phyloP scores from a whole-genome alignment of 2,888 invertebrate genomes.

The Rhagonycha fulva region DNA sequence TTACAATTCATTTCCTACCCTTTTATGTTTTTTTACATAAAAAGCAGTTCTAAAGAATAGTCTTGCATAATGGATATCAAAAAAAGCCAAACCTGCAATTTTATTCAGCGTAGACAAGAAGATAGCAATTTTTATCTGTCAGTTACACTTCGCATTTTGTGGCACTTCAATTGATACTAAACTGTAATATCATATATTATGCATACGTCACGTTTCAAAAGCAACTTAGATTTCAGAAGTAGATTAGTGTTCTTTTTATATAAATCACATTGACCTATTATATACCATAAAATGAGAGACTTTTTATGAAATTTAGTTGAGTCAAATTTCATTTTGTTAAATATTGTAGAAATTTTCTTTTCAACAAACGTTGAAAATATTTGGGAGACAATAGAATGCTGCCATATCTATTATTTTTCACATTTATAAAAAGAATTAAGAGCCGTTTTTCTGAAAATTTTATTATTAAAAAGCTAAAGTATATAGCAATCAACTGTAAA shows the following conservation, averaged over 20 bases:
- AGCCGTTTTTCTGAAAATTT: neutral
- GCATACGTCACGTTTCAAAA: conserved; percentile 12
- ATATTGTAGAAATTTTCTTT: neutral
- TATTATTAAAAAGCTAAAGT: neutral
- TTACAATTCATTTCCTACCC: conserved; percentile 23
- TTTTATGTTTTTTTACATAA: conserved; percentile 13
- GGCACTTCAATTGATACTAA: conserved; percentile 25
- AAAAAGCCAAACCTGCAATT: conserved; percentile 22
- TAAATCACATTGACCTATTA: neutral
- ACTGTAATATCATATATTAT: conserved; percentile 21
- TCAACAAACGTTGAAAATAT: neutral
- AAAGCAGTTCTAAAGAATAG: conserved; percentile 14
- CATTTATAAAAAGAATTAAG: neutral
- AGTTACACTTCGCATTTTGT: conserved; percentile 23
- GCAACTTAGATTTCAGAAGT: conserved; percentile 11
- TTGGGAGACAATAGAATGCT: neutral
- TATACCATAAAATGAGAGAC: neutral
- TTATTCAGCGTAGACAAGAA: conserved; percentile 17
- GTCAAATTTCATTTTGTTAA: neutral
- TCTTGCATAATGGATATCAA: conserved; percentile 22
- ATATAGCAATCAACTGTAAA: neutral
- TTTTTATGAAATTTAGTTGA: neutral
- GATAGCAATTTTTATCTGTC: conserved; percentile 27
- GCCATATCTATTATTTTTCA: neutral
- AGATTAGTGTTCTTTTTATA: neutral